phyloP scores from a whole-genome alignment of 2,113 vertebrate genomes.

The Mobula hypostoma region DNA sequence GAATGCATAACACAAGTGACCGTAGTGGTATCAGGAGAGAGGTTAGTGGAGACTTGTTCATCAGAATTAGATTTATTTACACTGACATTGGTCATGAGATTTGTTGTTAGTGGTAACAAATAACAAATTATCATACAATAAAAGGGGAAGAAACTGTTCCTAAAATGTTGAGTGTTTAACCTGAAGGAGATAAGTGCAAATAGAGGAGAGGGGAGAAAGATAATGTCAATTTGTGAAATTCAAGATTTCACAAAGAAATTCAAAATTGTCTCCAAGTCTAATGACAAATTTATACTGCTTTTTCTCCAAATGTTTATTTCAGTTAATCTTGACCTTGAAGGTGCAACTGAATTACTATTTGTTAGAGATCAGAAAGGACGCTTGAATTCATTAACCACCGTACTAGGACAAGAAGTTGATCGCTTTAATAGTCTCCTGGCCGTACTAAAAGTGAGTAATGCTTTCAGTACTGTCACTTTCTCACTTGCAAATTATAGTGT shows the following conservation, averaged over 20 bases:
- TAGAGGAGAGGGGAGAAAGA: too few species aligned
- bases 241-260: background rate
- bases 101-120: too few species aligned
- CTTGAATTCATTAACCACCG: constrained; percentile 65
- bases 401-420: constrained; percentile 67
- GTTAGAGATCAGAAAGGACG: constrained; percentile 57
- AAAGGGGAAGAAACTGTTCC: too few species aligned
- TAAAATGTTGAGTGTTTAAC: too few species aligned
- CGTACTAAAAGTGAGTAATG: constrained; percentile 52
- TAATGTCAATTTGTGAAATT: too few species aligned
- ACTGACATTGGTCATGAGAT: too few species aligned
- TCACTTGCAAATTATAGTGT: background rate
- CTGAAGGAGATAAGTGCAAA: too few species aligned
- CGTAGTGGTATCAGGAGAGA: too few species aligned
- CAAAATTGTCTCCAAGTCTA: background rate
- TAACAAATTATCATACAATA: too few species aligned
- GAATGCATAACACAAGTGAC: too few species aligned
- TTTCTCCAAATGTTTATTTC: constrained; percentile 43
- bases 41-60: too few species aligned
- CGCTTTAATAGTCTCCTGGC: constrained; percentile 66
- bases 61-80: too few species aligned
- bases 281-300: background rate
- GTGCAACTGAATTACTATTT: constrained; percentile 59
- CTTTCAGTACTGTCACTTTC: background rate
- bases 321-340: constrained; percentile 67